Percentiles rank a stretch among this genome's conserved stretches.
These are phyloP conservation scores for Epinephelus lanceolatus DNA, from an alignment of 2,113 vertebrate genomes.

Conservation along the genomic window DNA sequence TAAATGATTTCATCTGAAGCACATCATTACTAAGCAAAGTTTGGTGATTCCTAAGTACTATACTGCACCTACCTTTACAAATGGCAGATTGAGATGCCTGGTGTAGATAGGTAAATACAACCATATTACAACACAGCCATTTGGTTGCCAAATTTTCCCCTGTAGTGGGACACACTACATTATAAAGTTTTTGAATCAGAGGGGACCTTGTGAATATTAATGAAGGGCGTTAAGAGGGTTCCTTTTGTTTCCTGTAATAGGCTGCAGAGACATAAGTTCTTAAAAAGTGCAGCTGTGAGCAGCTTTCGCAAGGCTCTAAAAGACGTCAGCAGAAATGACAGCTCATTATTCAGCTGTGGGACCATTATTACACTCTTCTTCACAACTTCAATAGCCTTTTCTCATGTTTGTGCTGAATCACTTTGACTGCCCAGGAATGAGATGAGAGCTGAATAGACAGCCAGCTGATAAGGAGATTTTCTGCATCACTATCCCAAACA, in stretches of 20 bases:
- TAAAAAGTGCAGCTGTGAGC: slow-evolving; percentile 41
- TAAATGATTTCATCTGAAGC: not conserved
- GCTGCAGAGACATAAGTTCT: slow-evolving; percentile 19
- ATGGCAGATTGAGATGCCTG: slow-evolving; percentile 7
- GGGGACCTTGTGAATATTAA: slow-evolving; percentile 32
- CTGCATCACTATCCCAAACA: not conserved
- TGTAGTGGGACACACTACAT: slow-evolving; percentile 11
- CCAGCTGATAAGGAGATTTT: slow-evolving; percentile 24
- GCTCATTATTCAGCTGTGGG: slow-evolving; percentile 56
- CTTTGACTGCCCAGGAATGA: slow-evolving; percentile 31
- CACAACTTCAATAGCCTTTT: slow-evolving; percentile 38
- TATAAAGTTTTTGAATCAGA: slow-evolving; percentile 17
- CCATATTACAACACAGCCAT: slow-evolving; percentile 59
- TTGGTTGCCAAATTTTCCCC: slow-evolving; percentile 62
- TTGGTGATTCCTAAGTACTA: not conserved
- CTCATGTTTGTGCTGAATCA: slow-evolving; percentile 45
- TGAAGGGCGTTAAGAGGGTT: not conserved
- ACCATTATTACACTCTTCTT: slow-evolving; percentile 33
- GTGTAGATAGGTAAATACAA: slow-evolving; percentile 62
- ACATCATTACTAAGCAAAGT: not conserved
- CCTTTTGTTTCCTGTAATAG: slow-evolving; percentile 27
- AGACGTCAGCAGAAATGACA: slow-evolving; percentile 54
- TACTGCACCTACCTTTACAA: not conserved
- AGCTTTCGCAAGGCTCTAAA: slow-evolving; percentile 28
- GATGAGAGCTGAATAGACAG: slow-evolving; percentile 4